Percentiles rank a stretch among this genome's conserved stretches.
phyloP scores from a whole-genome alignment of 2,113 vertebrate species.

The Embiotoca jacksoni region DNA sequence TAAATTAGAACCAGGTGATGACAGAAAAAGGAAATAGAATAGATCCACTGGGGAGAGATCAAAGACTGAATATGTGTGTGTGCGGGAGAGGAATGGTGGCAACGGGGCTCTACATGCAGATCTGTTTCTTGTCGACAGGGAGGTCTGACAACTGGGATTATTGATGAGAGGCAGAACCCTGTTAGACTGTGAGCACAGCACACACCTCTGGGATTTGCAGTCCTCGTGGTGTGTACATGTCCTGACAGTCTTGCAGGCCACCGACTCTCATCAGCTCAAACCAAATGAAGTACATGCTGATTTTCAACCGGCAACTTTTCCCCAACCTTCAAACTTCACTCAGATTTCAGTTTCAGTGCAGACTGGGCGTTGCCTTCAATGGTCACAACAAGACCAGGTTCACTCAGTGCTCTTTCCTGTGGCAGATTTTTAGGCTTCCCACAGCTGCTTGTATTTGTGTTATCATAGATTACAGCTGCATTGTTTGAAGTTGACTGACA shows the following conservation, averaged over 20 bases:
- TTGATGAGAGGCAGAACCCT: conserved; percentile 78
- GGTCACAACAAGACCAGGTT: conserved; percentile 25
- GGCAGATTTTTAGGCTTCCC: conserved; percentile 32
- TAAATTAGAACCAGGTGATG: conserved; percentile 79
- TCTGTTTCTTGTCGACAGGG: conserved; percentile 72
- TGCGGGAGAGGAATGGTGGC: background rate
- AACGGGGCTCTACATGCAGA: conserved; percentile 40
- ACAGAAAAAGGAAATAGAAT: conserved; percentile 77
- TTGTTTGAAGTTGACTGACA: conserved; percentile 78
- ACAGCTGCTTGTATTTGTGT: conserved; percentile 69
- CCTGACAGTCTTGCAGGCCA: conserved; percentile 14
- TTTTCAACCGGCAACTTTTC: conserved; percentile 21
- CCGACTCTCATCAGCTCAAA: background rate
- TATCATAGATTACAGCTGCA: conserved; percentile 76
- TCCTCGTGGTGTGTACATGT: conserved; percentile 57
- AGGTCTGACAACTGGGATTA: conserved; percentile 77
- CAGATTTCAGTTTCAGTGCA: background rate
- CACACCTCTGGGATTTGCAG: conserved; percentile 69
- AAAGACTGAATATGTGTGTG: conserved; percentile 46
- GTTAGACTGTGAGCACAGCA: conserved; percentile 45
- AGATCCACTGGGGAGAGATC: conserved; percentile 70
- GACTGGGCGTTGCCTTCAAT: conserved; percentile 17
- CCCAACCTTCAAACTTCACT: background rate
- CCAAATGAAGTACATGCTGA: background rate
- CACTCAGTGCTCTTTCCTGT: conserved; percentile 9